Evolutionary conservation across 1,140 invertebrate genomes (phyloP).

Genomic region (Cydia splendana): DNA sequence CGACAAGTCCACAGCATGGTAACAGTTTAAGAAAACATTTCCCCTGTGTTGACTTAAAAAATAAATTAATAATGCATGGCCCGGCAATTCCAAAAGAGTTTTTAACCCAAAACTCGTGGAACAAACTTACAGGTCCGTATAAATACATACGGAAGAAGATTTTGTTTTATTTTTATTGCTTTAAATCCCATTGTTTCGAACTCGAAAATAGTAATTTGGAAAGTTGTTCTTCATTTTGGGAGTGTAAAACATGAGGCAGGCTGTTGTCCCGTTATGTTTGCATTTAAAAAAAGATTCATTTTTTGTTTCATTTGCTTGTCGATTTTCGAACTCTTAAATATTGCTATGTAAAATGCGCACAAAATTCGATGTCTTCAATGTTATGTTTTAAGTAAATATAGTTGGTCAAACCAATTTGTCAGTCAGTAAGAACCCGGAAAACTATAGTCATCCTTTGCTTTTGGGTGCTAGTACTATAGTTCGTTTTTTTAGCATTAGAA

Average conservation of each 20-base stretch:
- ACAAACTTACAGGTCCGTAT: slow-evolving; percentile 5
- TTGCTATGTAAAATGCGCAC: no score
- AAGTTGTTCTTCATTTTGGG: background rate
- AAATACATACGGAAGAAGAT: slow-evolving; percentile 6
- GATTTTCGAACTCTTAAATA: no score
- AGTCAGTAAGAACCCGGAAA: no score
- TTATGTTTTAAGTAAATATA: no score
- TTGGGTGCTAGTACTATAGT: no score
- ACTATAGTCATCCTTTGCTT: no score
- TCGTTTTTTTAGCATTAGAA: no score
- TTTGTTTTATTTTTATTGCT: background rate
- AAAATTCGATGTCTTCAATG: no score
- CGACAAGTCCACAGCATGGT: background rate
- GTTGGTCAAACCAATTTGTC: no score
- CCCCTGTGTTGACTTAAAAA: slow-evolving; percentile 7
- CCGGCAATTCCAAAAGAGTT: background rate
- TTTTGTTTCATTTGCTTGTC: no score
- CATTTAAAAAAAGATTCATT: no score
- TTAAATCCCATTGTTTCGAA: slow-evolving; percentile 7
- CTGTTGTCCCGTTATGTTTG: no score
- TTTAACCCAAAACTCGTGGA: slow-evolving; percentile 17
- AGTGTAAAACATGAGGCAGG: background rate
- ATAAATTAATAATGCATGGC: slow-evolving; percentile 20
- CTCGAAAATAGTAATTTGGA: background rate
- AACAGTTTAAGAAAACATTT: slow-evolving; percentile 18